Percentiles rank a stretch among this genome's conserved stretches.
Conservation (phyloP, 2,888 invertebrate species). For the Euphydryas editha region DNA sequence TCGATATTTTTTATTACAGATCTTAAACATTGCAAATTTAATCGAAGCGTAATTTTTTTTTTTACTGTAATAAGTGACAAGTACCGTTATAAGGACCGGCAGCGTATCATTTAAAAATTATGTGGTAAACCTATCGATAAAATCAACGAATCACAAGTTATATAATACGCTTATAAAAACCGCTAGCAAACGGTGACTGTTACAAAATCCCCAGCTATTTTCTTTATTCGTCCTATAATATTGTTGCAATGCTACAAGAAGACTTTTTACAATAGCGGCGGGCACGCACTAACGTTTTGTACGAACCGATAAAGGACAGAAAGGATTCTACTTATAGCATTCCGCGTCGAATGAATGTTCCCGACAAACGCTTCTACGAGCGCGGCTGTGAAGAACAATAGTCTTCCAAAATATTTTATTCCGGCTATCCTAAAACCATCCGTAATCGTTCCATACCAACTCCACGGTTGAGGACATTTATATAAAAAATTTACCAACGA, state of each 20-base stretch:
- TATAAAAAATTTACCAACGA: too few species aligned
- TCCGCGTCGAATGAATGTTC: constrained; percentile 50
- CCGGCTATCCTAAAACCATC: neutral
- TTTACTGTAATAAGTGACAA: too few species aligned
- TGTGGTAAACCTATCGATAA: neutral
- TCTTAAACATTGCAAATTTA: neutral
- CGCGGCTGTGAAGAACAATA: constrained; percentile 11
- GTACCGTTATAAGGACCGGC: neutral
- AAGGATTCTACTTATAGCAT: constrained; percentile 65
- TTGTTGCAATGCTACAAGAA: constrained; percentile 23
- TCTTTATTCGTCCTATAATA: constrained; percentile 12
- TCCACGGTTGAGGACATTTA: neutral
- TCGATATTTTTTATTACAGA: neutral
- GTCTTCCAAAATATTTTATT: constrained; percentile 27
- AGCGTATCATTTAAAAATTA: neutral
- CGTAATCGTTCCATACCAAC: neutral
- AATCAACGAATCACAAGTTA: neutral
- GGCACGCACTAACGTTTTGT: constrained; percentile 41
- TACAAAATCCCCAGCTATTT: constrained; percentile 21
- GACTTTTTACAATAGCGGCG: constrained; percentile 25
- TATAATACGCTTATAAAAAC: neutral
- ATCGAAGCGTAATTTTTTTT: neutral
- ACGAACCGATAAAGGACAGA: constrained; percentile 58
- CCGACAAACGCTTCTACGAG: constrained; percentile 30
- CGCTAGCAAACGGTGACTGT: neutral